phyloP scores from a whole-genome alignment of 2,113 vertebrate species.

The Hemibates koningsi region DNA sequence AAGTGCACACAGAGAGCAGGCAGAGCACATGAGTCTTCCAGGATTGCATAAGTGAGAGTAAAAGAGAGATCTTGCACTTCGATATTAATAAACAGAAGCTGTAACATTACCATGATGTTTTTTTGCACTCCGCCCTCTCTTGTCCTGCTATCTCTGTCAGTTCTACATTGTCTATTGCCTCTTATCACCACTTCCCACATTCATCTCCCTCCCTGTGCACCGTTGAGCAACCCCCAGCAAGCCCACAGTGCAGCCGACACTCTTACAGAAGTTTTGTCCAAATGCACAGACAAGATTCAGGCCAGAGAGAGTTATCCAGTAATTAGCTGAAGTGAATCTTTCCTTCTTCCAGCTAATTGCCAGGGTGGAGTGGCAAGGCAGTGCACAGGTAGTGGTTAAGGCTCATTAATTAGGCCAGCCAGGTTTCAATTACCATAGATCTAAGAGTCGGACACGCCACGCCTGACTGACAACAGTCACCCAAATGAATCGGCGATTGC shows the following conservation, averaged over 20 bases:
- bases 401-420: conserved; percentile 40
- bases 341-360: background rate
- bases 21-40: background rate
- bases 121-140: background rate
- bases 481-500: background rate
- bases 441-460: background rate
- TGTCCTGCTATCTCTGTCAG: background rate
- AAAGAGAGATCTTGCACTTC: background rate
- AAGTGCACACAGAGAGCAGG: background rate
- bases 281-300: background rate
- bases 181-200: background rate
- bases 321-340: conserved; percentile 2
- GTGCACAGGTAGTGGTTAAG: conserved; percentile 10
- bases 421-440: conserved; percentile 32
- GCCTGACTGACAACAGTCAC: background rate
- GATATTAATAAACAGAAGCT: conserved; percentile 13
- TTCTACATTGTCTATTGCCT: background rate
- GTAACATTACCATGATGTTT: background rate
- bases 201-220: background rate
- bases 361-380: background rate
- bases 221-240: background rate
- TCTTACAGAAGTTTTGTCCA: background rate
- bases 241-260: background rate
- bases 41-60: background rate
- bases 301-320: background rate